phyloP scores from a whole-genome alignment of 2,113 vertebrate species.

The Periophthalmodon schlosseri region DNA sequence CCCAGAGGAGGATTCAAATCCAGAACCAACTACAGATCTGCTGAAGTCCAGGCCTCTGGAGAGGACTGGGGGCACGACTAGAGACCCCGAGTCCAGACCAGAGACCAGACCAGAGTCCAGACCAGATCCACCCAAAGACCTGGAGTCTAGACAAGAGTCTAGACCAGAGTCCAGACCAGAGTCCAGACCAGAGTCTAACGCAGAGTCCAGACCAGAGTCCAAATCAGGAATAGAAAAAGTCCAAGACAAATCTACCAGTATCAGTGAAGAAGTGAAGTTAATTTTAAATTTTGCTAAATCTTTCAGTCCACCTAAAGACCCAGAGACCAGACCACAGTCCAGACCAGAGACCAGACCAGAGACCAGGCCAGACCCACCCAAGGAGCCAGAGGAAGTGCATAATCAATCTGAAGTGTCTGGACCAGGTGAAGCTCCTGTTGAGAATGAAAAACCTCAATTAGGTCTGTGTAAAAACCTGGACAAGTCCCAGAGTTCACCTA shows the following conservation, averaged over 20 bases:
- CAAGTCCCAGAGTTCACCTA: neutral
- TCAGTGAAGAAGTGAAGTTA: neutral
- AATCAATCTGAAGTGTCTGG: neutral
- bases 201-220: neutral
- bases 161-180: neutral
- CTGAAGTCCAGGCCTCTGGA: neutral
- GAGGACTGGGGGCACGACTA: neutral
- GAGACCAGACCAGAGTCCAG: neutral
- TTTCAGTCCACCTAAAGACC: neutral
- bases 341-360: neutral
- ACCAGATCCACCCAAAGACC: neutral
- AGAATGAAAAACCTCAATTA: too few species aligned
- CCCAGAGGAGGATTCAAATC: neutral
- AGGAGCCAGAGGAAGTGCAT: neutral
- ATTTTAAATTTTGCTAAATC: neutral
- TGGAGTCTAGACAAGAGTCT: neutral
- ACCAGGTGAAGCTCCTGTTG: too few species aligned
- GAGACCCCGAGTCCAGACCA: neutral
- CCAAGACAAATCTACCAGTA: neutral
- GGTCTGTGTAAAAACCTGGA: neutral
- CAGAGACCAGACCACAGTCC: neutral
- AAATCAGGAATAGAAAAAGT: neutral
- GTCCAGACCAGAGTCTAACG: neutral
- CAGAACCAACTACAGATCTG: neutral
- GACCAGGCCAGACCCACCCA: neutral